Evolutionary conservation across 2,797 vertebrate genomes (phyloP), one percentile per base, ranked within the genome.

Genomic region (Potorous gilbertii): DNA sequence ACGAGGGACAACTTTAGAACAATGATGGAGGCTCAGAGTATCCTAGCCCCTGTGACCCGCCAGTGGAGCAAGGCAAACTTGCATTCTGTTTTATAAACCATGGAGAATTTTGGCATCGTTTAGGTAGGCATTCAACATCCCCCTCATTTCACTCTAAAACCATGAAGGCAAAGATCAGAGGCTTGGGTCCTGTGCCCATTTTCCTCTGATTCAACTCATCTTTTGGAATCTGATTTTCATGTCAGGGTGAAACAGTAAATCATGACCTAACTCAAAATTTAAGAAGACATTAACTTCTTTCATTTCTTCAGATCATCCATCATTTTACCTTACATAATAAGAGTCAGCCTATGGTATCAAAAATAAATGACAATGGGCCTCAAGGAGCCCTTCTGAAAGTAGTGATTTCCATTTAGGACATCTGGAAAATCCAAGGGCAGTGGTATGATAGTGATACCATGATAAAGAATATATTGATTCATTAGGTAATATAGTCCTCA

Each of bases 321-420:
- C 74, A 93, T 56, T 93, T 96, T 93, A 40, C 91, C 92, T 96
- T 95, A 56, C 31, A 89, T 93, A 90, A 89, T 93, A 87, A 93
- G 81, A 95, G 90, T 94, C 59, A 93, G 92, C 54, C 90, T 52
- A 87, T 8, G 18, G 90, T 92, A 11, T 52, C 89, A 57, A 94
- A 55, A 28, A 9, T 28, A 92, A 93, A 97, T 74, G n/a, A 59
- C 89, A 95, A 74, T 56, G 81, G 34, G 91, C 90, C 52, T 50
- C 66, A 13, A 8, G 50, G 50, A 92, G 34, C 66, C 66, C 87
- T 96, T 90, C 92, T 89, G 56, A 56, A 95, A 95, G 52, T 62
- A 62, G 52, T 92, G 27, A 93, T 94, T 54, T 55, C 24, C 56
- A 90, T 9, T 54, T 56, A 74, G 57, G 21, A 55, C 18, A n/a